Evolutionary conservation across 2,113 vertebrate genomes (phyloP).

Genomic region (Psammodynastes pulverulentus): DNA sequence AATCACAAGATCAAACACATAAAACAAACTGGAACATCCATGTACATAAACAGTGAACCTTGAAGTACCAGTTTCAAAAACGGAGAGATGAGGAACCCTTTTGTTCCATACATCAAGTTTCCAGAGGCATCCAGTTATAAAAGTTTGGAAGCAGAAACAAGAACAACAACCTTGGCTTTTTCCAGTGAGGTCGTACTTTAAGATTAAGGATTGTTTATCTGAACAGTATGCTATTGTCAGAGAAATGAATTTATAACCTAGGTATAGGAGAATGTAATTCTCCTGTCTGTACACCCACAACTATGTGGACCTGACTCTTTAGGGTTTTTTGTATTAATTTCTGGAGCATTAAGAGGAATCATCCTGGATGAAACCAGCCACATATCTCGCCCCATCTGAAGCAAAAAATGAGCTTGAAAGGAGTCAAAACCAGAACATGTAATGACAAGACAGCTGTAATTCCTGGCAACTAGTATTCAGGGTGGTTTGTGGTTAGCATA

Average conservation of each 20-base stretch:
- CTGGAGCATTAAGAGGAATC: neutral
- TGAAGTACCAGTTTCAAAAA: neutral
- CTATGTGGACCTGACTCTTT: neutral
- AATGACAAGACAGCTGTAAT: neutral
- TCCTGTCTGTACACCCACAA: neutral
- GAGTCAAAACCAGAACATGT: neutral
- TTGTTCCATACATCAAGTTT: neutral
- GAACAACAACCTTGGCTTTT: neutral
- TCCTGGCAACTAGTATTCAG: neutral
- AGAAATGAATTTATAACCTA: neutral
- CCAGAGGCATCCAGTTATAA: neutral
- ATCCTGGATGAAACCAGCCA: neutral
- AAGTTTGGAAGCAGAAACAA: neutral
- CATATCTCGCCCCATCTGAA: neutral
- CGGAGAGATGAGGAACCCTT: neutral
- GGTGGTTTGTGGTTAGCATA: neutral
- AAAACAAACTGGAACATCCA: neutral
- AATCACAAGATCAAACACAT: neutral
- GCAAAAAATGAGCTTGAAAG: neutral
- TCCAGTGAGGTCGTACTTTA: neutral
- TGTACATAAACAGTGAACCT: neutral
- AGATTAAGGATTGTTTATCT: neutral
- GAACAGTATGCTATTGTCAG: neutral
- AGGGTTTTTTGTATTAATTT: neutral
- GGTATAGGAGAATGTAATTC: neutral